Base-by-base conservation (phyloP, 1,140 invertebrate genomes). In the Tetragnatha versicolor region DNA sequence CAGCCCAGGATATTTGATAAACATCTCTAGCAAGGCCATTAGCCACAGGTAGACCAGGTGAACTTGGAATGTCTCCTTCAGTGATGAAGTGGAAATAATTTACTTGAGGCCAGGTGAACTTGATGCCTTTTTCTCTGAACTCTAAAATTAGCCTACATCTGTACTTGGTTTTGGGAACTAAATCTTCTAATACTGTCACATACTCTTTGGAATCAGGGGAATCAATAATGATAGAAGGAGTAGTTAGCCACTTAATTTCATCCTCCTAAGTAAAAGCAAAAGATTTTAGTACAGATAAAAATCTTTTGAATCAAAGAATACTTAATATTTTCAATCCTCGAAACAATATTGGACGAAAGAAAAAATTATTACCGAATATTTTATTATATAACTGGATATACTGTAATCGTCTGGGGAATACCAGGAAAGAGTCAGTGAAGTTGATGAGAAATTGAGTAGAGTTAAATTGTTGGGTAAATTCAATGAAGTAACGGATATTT, bases 61-160 rank as follows among this genome's bases (percentile, higher is more conserved):
- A 27, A 29, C 77, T 81, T 39, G 85, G 85, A 25, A 53, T 84
- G 82, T 85, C 88, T 92, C 92, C 91, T 37, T 91, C 83, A 6
- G 94, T 95, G 86, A 92, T 90, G 84, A 91, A 94, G 3, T 88
- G 89, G 83, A 93, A 94, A 60, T 87, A 85, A 1, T 88, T 87
- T 81, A 92, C 89, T 47, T 82, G 66, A 0, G 93, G 92, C 90
- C 92, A 94, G 27, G 89, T 83, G 81, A 91, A 93, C 0, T 87
- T 83, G 25, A 88, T 85, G 0, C 85, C 85, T 29, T 88, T 87
- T n/a, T 86, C 85, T 39, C 49, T 86, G 84, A 94, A 96, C 20
- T 86, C 88, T 0, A 94, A 81, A n/a, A 87, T 85, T 3, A 96
- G 84, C 37, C 90, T 89, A 82, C 94, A 93, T 60, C 89, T 89